phyloP scores from a whole-genome alignment of 2,888 invertebrate species.

The Hydrotaea cyrtoneurina region DNA sequence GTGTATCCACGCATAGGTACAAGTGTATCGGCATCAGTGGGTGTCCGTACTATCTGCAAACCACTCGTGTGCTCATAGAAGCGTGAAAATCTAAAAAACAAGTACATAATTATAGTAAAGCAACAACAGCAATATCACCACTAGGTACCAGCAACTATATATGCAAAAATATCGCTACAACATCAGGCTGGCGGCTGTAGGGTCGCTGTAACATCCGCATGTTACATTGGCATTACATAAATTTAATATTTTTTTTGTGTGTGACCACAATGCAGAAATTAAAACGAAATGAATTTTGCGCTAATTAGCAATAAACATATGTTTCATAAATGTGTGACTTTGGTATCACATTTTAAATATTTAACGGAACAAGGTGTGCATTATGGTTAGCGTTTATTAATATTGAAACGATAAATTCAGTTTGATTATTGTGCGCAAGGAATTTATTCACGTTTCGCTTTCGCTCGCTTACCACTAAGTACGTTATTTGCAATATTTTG shows the following conservation, averaged over 20 bases:
- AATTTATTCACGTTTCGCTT: slow-evolving; percentile 21
- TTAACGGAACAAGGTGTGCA: slow-evolving; percentile 52
- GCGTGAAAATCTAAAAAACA: slow-evolving; percentile 59
- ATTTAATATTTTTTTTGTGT: slow-evolving; percentile 46
- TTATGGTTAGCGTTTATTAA: slow-evolving; percentile 53
- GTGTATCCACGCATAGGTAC: not conserved
- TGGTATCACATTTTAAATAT: slow-evolving; percentile 49
- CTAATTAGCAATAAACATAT: slow-evolving; percentile 65
- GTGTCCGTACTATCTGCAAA: slow-evolving; percentile 53
- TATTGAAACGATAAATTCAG: slow-evolving; percentile 40
- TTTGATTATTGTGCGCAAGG: slow-evolving; percentile 28
- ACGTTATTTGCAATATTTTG: slow-evolving; percentile 21
- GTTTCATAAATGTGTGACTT: slow-evolving; percentile 51
- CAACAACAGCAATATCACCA: slow-evolving; percentile 18
- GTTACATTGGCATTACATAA: slow-evolving; percentile 58
- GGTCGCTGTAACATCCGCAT: slow-evolving; percentile 53
- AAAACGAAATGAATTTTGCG: slow-evolving; percentile 63
- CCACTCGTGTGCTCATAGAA: slow-evolving; percentile 50
- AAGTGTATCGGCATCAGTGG: not conserved
- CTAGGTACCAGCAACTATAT: slow-evolving; percentile 31
- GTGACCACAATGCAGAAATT: slow-evolving; percentile 64
- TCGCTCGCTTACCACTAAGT: slow-evolving; percentile 17
- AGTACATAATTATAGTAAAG: slow-evolving; percentile 55
- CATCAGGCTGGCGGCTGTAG: not conserved
- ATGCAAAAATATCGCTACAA: not conserved